Evolutionary conservation across 2,797 vertebrate species (phyloP).

Genomic region (Masticophis lateralis): DNA sequence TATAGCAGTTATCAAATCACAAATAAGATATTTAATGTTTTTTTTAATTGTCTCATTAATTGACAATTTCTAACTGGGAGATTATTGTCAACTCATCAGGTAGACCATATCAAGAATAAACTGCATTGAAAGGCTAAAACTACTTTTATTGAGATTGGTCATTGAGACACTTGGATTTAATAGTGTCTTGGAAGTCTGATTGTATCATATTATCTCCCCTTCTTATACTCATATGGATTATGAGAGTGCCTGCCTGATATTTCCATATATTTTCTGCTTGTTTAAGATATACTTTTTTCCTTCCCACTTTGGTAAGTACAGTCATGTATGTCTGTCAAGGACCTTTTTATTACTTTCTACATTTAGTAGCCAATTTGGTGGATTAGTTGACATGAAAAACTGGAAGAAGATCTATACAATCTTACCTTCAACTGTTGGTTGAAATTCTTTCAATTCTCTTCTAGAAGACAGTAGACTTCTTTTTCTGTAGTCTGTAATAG

Average conservation of each 20-base stretch:
- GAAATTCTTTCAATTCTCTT: neutral
- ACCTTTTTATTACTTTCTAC: neutral
- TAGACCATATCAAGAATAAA: neutral
- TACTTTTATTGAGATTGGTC: neutral
- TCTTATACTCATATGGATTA: neutral
- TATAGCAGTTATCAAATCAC: neutral
- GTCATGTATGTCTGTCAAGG: neutral
- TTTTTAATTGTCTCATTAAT: neutral
- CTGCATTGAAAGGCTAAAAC: neutral
- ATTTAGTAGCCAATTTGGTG: neutral
- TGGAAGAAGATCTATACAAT: neutral
- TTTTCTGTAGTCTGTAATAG: neutral
- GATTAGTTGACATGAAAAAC: neutral
- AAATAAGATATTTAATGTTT: neutral
- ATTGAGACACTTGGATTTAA: neutral
- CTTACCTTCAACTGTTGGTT: neutral
- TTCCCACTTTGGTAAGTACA: neutral
- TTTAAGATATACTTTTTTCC: neutral
- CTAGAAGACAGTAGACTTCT: neutral
- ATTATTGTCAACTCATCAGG: neutral
- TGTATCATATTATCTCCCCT: neutral
- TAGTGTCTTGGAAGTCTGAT: neutral
- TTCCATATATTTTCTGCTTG: neutral
- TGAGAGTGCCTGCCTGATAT: neutral
- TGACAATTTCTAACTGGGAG: neutral